These are phyloP conservation scores for Diplazon laetatorius DNA, from an alignment of 2,888 invertebrate genomes.

Conservation along the genomic window DNA sequence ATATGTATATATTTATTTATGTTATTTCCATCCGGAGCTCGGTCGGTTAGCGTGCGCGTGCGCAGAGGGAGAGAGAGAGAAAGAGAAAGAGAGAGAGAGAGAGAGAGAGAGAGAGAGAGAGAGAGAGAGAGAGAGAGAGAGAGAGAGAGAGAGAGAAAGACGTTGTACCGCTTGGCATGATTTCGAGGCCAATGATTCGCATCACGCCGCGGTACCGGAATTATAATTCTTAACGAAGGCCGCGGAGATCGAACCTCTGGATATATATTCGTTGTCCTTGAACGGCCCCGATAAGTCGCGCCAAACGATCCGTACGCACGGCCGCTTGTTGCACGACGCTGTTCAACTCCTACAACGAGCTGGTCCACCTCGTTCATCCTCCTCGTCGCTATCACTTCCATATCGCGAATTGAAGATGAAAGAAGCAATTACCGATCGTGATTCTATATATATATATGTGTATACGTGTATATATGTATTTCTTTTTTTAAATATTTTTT, in stretches of 20 bases:
- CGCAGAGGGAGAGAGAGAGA: too few species aligned
- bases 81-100: too few species aligned
- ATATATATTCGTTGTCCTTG: constrained; percentile 54
- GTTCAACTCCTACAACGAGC: not conserved
- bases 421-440: constrained; percentile 6
- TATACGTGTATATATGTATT: too few species aligned
- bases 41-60: constrained; percentile 26
- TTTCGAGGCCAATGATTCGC: constrained; percentile 77
- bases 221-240: constrained; percentile 76
- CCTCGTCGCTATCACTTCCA: constrained; percentile 13
- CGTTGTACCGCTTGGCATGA: constrained; percentile 65
- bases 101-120: constrained; percentile 8
- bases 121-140: too few species aligned
- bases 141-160: constrained; percentile 9
- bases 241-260: constrained; percentile 62
- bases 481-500: too few species aligned
- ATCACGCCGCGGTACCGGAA: constrained; percentile 73
- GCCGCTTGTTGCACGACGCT: constrained; percentile 7
- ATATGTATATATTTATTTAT: constrained; percentile 26
- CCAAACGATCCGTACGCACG: constrained; percentile 24
- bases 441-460: too few species aligned
- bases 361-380: constrained; percentile 10
- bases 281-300: constrained; percentile 57
- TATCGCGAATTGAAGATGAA: constrained; percentile 9
- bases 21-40: constrained; percentile 48